Conservation (phyloP, 2,888 invertebrate genomes). For the Tortrix viridana region DNA sequence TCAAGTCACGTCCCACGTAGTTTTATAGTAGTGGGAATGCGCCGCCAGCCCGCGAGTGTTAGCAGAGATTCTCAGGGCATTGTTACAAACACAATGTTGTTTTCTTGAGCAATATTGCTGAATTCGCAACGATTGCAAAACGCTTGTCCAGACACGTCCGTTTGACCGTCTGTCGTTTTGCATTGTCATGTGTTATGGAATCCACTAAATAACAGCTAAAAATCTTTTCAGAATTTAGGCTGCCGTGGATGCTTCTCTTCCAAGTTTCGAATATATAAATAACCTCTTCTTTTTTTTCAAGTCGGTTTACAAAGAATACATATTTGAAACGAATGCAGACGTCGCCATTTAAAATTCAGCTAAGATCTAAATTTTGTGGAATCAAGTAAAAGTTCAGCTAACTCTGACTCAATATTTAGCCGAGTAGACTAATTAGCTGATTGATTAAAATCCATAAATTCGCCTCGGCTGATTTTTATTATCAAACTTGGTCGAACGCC, state of each 20-base stretch:
- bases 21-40: conserved; percentile 47
- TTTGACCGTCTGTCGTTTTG: conserved; percentile 59
- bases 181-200: conserved; percentile 60
- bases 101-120: conserved; percentile 77
- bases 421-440: conserved; percentile 35
- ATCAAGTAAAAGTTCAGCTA: conserved; percentile 21
- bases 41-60: conserved; percentile 57
- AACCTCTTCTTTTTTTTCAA: too few species aligned
- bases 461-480: conserved; percentile 40
- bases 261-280: neutral
- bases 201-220: conserved; percentile 44
- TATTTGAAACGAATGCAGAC: conserved; percentile 1
- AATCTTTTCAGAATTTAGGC: too few species aligned
- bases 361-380: conserved; percentile 7
- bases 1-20: conserved; percentile 40
- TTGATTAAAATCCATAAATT: conserved; percentile 34
- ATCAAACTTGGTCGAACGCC: conserved; percentile 29
- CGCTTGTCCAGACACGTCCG: conserved; percentile 65
- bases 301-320: neutral
- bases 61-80: conserved; percentile 67
- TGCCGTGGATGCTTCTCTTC: neutral
- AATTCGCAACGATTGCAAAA: conserved; percentile 74
- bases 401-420: conserved; percentile 31
- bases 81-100: conserved; percentile 76
- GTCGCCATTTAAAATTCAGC: conserved; percentile 6